Base-by-base conservation (phyloP, 2,888 invertebrate genomes). In the Aphidoletes aphidimyza region DNA sequence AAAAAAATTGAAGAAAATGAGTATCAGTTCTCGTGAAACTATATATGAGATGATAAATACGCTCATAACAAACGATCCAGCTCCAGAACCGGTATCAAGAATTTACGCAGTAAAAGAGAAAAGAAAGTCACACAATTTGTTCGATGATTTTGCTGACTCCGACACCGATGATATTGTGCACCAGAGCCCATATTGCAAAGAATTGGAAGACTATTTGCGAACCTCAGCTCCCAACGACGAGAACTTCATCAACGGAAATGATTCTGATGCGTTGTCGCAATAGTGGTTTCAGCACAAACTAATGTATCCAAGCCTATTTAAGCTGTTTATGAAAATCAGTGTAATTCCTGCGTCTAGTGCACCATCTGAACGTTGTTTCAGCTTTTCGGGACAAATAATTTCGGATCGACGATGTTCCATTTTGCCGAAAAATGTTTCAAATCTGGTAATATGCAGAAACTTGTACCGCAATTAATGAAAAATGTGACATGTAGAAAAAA, bases 351-450 rank as follows among this genome's bases (percentile, higher is more conserved):
- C 81, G 2, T 83, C 81, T 1, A 36, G 36, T 36, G 37, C 81
- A 17, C 81, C 81, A 37, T 36, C 81, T 34, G 81, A 83, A 83
- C 37, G 81, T 39, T 8, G 9, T 11, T 83, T 83, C 22, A 39
- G 37, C 11, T 1, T 83, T 8, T 19, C 39, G 9, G 81, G 81
- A 19, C 36, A 37, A 22, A 9, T 39, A 3, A 37, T 83, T 11
- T 2, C 36, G 0, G n/a, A 36, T 19, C 6, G 81, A 83, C 19
- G 81, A n/a, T 22, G n/a, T 39, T 83, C 30, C n/a, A 37, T 83
- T 19, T 9, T 39, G 34, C 81, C 81, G 8, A 6, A 39, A 83
- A 37, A 22, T 36, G 36, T 83, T 34, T 1, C 9, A 2, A 36
- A 69, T 30, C 14, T 69, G 1, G 19, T 69, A 3, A 34, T 69